These are phyloP conservation scores for Lepus europaeus DNA, from an alignment of 2,113 vertebrate genomes.

Conservation along the genomic window DNA sequence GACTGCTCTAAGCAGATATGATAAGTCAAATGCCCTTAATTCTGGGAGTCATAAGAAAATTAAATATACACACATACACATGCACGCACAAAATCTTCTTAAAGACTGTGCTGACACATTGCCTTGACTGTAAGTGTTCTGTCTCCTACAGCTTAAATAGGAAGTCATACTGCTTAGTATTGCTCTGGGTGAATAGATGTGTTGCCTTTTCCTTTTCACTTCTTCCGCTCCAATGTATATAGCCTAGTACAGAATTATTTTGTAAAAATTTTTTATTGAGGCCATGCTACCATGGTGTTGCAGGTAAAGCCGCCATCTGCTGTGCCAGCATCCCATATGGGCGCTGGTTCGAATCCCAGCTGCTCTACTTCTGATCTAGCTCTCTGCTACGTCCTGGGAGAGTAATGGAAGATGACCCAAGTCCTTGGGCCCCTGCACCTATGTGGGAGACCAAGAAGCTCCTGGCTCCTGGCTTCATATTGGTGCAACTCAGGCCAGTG, in stretches of 20 bases:
- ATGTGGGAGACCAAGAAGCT: too few species aligned
- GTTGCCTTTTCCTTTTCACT: background rate
- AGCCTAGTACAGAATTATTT: background rate
- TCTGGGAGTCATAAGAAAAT: background rate
- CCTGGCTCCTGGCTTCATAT: too few species aligned
- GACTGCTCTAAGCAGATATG: background rate
- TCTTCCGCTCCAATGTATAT: background rate
- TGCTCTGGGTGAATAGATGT: background rate
- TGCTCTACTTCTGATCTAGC: too few species aligned
- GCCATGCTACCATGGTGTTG: too few species aligned
- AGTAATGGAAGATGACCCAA: too few species aligned
- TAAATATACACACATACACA: background rate
- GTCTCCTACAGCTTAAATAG: background rate
- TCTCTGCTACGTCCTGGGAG: too few species aligned
- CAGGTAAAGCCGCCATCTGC: too few species aligned
- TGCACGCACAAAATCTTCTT: background rate
- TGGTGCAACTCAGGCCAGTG: too few species aligned
- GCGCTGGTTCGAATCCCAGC: too few species aligned
- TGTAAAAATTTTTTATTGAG: too few species aligned
- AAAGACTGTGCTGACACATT: background rate
- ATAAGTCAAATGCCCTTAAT: background rate
- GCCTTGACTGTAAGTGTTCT: background rate
- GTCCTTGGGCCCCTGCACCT: too few species aligned
- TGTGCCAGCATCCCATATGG: too few species aligned
- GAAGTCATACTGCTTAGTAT: background rate